Conservation (phyloP, 1,140 invertebrate species). For the Ruditapes philippinarum region DNA sequence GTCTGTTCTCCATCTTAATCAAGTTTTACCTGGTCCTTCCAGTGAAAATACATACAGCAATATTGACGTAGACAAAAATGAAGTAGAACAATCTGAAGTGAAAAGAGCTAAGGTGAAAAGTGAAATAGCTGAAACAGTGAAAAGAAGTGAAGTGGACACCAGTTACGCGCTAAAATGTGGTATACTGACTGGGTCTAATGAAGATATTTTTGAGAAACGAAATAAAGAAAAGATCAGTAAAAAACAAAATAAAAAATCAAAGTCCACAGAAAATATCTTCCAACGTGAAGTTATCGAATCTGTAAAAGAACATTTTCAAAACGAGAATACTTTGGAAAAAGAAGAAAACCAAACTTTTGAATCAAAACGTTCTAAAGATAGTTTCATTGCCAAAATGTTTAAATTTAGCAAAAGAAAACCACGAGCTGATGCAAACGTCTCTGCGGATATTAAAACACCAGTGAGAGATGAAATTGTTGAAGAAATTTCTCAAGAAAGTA, state of each 20-base stretch:
- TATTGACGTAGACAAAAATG: background rate
- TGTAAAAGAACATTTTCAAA: background rate
- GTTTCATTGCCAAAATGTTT: conserved; percentile 48
- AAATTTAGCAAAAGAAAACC: conserved; percentile 61
- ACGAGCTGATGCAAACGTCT: background rate
- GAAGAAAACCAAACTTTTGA: background rate
- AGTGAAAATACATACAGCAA: background rate
- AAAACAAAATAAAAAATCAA: background rate
- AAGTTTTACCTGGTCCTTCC: background rate
- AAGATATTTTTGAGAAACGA: background rate
- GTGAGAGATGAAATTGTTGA: background rate
- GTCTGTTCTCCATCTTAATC: background rate
- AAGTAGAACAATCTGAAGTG: background rate
- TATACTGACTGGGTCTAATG: background rate
- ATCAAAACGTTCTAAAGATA: conserved; percentile 12
- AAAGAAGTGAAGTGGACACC: background rate
- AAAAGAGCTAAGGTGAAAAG: background rate
- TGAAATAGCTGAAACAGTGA: background rate
- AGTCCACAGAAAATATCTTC: background rate
- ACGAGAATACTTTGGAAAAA: background rate
- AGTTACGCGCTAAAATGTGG: conserved; percentile 30
- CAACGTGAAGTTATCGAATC: conserved; percentile 33
- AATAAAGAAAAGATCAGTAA: background rate
- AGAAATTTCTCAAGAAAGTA: background rate
- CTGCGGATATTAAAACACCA: conserved; percentile 4